Base-by-base conservation (phyloP, 2,888 invertebrate genomes). In the Troides helena region DNA sequence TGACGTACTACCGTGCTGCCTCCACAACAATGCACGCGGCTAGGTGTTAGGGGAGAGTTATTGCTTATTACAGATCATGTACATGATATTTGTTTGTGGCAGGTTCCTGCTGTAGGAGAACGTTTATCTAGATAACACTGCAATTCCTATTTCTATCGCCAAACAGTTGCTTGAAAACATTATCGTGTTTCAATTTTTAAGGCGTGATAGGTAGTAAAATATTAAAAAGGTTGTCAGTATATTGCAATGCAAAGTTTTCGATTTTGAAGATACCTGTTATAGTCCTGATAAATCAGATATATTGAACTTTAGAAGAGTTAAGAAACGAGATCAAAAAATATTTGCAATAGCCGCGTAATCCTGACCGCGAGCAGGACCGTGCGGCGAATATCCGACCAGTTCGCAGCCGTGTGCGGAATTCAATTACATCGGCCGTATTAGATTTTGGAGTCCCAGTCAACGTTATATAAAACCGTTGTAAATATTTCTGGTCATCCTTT, bases 321-420 rank as follows among this genome's bases (percentile, higher is more conserved):
- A n/a, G 82, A 79, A 82, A 83, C 84, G 82, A 84, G 80, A 84
- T 86, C 82, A 83, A 86, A 88, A 89, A 90, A 87, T 88, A 88
- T 88, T 88, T 84, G 80, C 79, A 77, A 83, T 86, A 87, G 85
- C 85, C 82, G 85, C 77, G 82, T 87, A 90, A 89, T 89, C 87
- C 82, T 80, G 82, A 87, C 89, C 89, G 81, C 88, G 87, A 86
- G 85, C 76, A 76, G 77, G 79, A 81, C 77, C 81, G 84, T 79
- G 76, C 72, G 74, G 68, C 71, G 81, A 79, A 86, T 85, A 77
- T 77, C 82, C 77, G 80, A 71, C 65, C 72, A 53, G 72, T 67
- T 71, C 65, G 63, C 65, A 60, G 68, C 72, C 72, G 72, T 74
- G 72, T 67, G 65, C 77, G 82, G 87, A 88, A 91, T 91, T 88